phyloP scores from a whole-genome alignment of 2,113 vertebrate genomes.

The Xiphophorus maculatus region DNA sequence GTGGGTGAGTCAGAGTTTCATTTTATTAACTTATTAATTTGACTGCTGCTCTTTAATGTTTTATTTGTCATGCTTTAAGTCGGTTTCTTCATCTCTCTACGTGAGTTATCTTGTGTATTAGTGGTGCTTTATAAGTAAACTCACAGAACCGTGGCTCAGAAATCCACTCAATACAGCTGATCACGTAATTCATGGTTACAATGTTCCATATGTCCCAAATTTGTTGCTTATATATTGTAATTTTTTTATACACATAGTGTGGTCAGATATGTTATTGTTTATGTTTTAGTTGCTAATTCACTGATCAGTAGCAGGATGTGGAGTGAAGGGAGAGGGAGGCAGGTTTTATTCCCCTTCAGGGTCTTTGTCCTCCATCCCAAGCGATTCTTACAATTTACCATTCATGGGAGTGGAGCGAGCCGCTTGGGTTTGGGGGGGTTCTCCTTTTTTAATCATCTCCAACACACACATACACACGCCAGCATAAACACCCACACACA shows the following conservation, averaged over 20 bases:
- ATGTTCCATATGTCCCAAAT: background rate
- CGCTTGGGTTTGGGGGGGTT: constrained; percentile 40
- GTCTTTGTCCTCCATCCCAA: constrained; percentile 61
- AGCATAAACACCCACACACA: constrained; percentile 11
- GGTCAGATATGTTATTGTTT: constrained; percentile 4
- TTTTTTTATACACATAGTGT: background rate
- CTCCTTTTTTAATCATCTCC: constrained; percentile 32
- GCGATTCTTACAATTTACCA: constrained; percentile 49
- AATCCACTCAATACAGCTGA: background rate
- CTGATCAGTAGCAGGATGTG: constrained; percentile 25
- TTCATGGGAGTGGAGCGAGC: constrained; percentile 55
- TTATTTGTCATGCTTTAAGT: no score
- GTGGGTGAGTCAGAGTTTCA: no score
- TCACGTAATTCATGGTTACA: background rate
- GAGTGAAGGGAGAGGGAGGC: constrained; percentile 44
- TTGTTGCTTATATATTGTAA: no score
- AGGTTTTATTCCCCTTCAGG: constrained; percentile 22
- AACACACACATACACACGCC: constrained; percentile 12
- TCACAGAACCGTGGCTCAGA: background rate
- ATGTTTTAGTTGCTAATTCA: constrained; percentile 1
- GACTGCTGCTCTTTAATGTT: no score
- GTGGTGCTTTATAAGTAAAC: background rate
- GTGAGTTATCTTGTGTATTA: background rate
- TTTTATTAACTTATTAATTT: no score
- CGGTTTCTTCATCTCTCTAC: no score